Base-by-base conservation (phyloP, 2,113 vertebrate species). In the Sinocyclocheilus anshuiensis region DNA sequence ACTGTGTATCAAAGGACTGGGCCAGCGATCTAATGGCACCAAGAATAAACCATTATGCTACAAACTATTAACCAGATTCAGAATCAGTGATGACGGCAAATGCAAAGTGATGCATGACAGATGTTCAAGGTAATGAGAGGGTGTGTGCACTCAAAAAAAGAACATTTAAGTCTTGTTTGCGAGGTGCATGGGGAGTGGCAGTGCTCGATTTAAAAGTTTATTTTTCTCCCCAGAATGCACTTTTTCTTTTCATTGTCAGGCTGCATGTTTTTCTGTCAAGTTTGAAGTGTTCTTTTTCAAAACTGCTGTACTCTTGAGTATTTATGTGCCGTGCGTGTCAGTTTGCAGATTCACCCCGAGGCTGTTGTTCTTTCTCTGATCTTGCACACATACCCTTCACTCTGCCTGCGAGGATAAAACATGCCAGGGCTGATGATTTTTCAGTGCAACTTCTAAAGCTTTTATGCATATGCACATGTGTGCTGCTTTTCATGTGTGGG, bases 321-420 rank as follows among this genome's bases (percentile, higher is more conserved):
- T 55, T 55, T 55, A 1, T 55, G 18, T 85, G 24, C 11, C 26
- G 8, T 55, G 77, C n/a, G 29, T 82, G 33, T 77, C 36, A 55
- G 39, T 75, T 24, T 48, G 22, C 61, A 24, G 61, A 75, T 29
- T 15, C 3, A 22, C 83, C 77, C 29, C 10, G 2, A 48, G 85
- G 84, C 83, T 85, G 57, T 85, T 81, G 50, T 79, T 77, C 77
- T 84, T 84, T 48, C 65, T 81, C 45, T 82, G 39, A 55, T 80
- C 42, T 26, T 22, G 71, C 67, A 1, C 76, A 77, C 1, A 20
- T 78, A 13, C 7, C 13, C 55, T 83, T 18, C 11, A 7, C 6
- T 77, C 48, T 71, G n/a, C 48, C 24, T 82, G 50, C 42, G 15
- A 63, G 26, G 20, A 67, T 20, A 48, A 36, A 15, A 26, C 45